Evolutionary conservation across 2,888 invertebrate species (phyloP).

Genomic region (Zeuzera pyrina): DNA sequence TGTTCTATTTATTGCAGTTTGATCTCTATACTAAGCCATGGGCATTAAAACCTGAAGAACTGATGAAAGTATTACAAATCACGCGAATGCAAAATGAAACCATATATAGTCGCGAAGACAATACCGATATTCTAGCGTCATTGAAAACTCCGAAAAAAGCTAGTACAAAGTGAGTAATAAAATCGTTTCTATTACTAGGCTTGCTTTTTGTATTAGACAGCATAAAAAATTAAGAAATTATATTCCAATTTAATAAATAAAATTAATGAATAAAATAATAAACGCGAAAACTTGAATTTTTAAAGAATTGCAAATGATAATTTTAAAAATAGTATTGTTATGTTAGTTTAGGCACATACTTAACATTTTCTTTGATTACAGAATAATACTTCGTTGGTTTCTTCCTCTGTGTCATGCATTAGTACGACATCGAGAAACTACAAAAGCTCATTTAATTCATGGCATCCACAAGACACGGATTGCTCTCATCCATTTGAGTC

Average conservation of each 20-base stretch:
- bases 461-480: conserved; percentile 73
- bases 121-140: conserved; percentile 57
- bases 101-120: conserved; percentile 26
- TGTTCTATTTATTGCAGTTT: conserved; percentile 62
- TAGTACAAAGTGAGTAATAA: conserved; percentile 54
- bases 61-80: conserved; percentile 76
- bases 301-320: no score
- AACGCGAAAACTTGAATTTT: no score
- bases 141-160: conserved; percentile 64
- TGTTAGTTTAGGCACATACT: no score
- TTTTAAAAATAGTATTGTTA: no score
- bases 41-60: conserved; percentile 73
- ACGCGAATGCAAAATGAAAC: conserved; percentile 29
- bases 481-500: conserved; percentile 71
- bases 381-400: conserved; percentile 72
- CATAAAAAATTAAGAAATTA: no score
- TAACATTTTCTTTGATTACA: conserved; percentile 25
- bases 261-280: no score
- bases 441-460: conserved; percentile 74
- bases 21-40: conserved; percentile 78
- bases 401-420: conserved; percentile 74
- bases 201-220: no score
- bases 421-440: conserved; percentile 77
- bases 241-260: no score
- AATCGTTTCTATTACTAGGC: no score